Evolutionary conservation across 1,140 invertebrate genomes (phyloP).

Genomic region (Phymastichus coffea): DNA sequence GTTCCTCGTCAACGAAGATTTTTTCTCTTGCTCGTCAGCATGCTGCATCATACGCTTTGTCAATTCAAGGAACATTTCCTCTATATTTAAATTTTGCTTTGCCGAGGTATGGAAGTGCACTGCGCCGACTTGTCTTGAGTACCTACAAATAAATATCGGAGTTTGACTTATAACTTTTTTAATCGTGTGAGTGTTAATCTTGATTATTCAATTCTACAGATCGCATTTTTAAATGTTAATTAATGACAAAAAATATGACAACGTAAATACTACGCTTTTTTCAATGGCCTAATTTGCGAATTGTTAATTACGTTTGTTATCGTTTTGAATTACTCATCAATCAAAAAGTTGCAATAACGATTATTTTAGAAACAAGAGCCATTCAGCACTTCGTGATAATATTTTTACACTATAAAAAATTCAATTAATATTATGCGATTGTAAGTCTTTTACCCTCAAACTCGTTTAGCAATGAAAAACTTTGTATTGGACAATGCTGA

Average conservation of each 20-base stretch:
- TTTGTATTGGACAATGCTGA: constrained; percentile 1
- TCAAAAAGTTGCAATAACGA: too few relatives aligned
- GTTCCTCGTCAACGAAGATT: constrained; percentile 54
- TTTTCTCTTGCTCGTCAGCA: constrained; percentile 55
- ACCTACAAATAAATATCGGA: constrained; percentile 59
- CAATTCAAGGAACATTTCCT: constrained; percentile 89
- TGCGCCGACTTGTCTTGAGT: constrained; percentile 90
- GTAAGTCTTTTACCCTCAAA: neutral
- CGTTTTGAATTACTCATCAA: too few relatives aligned
- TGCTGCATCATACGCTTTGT: constrained; percentile 69
- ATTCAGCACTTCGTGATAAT: too few relatives aligned
- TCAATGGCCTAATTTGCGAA: too few relatives aligned
- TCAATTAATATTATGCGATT: constrained; percentile 2
- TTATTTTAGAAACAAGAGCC: too few relatives aligned
- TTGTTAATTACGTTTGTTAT: too few relatives aligned
- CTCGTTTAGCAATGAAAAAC: neutral
- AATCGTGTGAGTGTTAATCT: too few relatives aligned
- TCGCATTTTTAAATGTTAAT: too few relatives aligned
- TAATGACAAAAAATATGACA: too few relatives aligned
- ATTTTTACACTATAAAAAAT: too few relatives aligned
- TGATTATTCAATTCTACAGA: too few relatives aligned
- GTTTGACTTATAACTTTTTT: neutral
- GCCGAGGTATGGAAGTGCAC: constrained; percentile 94
- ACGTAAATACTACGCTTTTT: too few relatives aligned
- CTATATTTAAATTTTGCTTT: constrained; percentile 89